These are phyloP conservation scores for Emesis furor DNA, from an alignment of 2,888 invertebrate species.

Conservation along the genomic window DNA sequence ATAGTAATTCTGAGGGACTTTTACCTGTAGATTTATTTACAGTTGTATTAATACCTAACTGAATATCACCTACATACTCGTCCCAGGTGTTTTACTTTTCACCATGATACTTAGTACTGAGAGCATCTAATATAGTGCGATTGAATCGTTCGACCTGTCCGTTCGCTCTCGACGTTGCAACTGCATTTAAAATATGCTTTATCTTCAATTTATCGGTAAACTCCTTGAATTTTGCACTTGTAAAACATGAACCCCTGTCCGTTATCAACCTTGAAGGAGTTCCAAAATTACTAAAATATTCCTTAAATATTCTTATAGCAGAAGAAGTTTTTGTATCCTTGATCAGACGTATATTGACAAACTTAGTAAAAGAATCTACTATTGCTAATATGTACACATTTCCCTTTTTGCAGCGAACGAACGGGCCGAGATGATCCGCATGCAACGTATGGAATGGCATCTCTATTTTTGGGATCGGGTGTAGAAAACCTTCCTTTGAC, in stretches of 20 bases:
- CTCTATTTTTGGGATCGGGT: background rate
- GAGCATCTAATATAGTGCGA: background rate
- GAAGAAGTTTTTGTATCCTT: background rate
- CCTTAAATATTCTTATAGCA: background rate
- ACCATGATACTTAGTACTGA: background rate
- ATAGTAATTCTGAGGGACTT: no score
- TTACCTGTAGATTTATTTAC: slow-evolving; percentile 38
- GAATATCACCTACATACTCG: slow-evolving; percentile 46
- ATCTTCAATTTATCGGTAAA: background rate
- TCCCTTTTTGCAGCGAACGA: background rate
- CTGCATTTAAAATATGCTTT: background rate
- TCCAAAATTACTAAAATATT: slow-evolving; percentile 5
- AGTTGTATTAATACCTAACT: slow-evolving; percentile 52
- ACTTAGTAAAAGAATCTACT: background rate
- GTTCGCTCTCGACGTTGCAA: slow-evolving; percentile 51
- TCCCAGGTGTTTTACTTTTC: slow-evolving; percentile 42
- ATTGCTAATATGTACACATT: background rate
- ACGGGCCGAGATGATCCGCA: background rate
- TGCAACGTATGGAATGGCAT: slow-evolving; percentile 1
- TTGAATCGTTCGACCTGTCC: background rate
- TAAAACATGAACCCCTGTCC: background rate
- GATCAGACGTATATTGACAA: background rate
- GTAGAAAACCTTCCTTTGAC: background rate
- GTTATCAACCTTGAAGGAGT: background rate
- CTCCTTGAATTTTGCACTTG: background rate